Evolutionary conservation across 2,113 vertebrate genomes (phyloP).

Genomic region (Egretta garzetta): DNA sequence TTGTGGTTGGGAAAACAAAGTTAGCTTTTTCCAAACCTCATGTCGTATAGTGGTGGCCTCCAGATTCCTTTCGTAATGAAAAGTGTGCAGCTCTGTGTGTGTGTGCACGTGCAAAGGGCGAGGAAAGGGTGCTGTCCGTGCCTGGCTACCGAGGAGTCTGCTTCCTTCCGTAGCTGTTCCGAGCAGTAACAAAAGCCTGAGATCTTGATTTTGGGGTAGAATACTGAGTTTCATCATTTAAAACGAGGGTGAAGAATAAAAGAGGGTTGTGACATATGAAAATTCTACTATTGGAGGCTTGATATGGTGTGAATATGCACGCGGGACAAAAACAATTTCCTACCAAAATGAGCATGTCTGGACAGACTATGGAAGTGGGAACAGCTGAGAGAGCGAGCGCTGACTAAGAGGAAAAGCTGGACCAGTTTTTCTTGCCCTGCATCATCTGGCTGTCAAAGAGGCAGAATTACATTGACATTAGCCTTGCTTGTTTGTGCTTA

Average conservation of each 20-base stretch:
- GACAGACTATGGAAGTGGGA: background rate
- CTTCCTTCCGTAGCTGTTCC: background rate
- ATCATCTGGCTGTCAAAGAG: background rate
- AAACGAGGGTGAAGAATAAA: background rate
- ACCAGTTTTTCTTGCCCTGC: slow-evolving; percentile 26
- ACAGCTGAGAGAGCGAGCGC: background rate
- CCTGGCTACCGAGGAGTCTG: background rate
- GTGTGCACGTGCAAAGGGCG: background rate
- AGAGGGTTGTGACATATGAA: background rate
- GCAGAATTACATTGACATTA: background rate
- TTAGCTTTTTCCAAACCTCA: background rate
- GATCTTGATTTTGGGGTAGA: background rate
- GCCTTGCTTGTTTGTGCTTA: background rate
- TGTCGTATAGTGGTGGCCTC: background rate
- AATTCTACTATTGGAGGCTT: background rate
- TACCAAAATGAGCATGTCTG: background rate
- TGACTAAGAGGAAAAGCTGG: background rate
- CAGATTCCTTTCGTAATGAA: background rate
- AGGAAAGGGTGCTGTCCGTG: rapidly evolving
- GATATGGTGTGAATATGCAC: background rate
- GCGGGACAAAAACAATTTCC: background rate
- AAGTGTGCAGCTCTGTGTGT: background rate
- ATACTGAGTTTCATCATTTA: background rate
- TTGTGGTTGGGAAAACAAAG: background rate
- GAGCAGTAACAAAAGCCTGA: background rate